Evolutionary conservation across 64 coral and sea anemone genomes (phyloP), one percentile per base, ranked within the genome.

Genomic region (Stichodactyla helianthus): DNA sequence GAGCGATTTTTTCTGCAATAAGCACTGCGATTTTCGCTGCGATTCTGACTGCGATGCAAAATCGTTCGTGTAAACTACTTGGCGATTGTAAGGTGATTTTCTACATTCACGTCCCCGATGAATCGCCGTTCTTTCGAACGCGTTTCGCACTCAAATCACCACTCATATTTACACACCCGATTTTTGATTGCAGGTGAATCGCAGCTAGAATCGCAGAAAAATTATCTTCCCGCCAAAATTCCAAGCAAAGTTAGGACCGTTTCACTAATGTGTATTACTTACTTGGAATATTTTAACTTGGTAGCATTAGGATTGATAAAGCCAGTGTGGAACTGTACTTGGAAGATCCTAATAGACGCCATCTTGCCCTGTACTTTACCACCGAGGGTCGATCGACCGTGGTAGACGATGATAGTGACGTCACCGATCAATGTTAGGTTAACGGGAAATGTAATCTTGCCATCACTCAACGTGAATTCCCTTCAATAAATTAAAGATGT

Each of bases 311-410:
- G 85, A 35, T 94, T 94, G 28, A 99, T 94, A 51, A 99, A 99
- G 4, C 97, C 97, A 84, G 97, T 99, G 82, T 99, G 93, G 58
- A 99, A 99, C 65, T 99, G 97, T 57, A 99, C 44, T 63, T 92
- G 90, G 55, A 99, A 99, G 59, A 99, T 86, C 50, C 90, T 79
- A 79, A 99, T 99, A 9, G 97, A 99, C 2, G 97, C 93, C 58
- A 99, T 91, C 86, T 94, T 93, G 1, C 97, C 97, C 80, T 99
- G 97, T 7, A 99, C 97, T 35, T 99, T 99, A 1, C 97, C 97
- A 6, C 97, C 97, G 5, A 99, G 88, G 2, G 97, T 99, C 6
- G 97, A 99, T 17, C 97, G 82, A 2, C 90, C 97, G 9, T 99
- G 97, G 79, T 99, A 99, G 54, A 95, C 93, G 5, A 89, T 92